A percentile compares a stretch with the other conserved stretches of the same genome.
These are phyloP conservation scores for Salvator merianae DNA, from an alignment of 2,113 vertebrate species.

Conservation along the genomic window DNA sequence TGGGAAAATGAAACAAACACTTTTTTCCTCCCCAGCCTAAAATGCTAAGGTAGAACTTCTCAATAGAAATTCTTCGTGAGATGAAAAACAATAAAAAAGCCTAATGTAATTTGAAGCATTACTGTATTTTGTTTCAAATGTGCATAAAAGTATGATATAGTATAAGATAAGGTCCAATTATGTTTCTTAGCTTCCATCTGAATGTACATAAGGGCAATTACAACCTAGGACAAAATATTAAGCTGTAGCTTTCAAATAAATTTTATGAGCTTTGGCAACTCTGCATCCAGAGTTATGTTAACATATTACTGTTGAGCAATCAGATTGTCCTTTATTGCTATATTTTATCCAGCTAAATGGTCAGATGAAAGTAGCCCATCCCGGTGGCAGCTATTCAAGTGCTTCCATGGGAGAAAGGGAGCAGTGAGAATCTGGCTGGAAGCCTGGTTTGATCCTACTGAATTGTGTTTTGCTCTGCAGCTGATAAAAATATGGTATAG, in stretches of 20 bases:
- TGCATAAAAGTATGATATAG: neutral
- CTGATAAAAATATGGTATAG: no score
- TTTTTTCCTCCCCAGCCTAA: fast-evolving
- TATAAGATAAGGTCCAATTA: neutral
- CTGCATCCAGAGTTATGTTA: neutral
- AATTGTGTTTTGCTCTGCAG: no score
- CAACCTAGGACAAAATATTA: neutral
- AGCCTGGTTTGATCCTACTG: no score
- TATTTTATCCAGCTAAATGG: neutral
- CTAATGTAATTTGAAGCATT: neutral
- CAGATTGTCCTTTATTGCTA: neutral
- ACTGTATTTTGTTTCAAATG: neutral
- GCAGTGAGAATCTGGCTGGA: no score
- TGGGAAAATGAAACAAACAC: conserved; percentile 47
- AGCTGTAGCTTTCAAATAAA: conserved; percentile 10
- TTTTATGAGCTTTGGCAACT: neutral
- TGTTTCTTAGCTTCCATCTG: neutral
- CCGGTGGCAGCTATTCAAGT: no score
- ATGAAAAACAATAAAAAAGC: no score
- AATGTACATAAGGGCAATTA: conserved; percentile 26
- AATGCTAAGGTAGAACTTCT: fast-evolving
- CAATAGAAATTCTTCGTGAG: fast-evolving
- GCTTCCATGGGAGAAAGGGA: no score
- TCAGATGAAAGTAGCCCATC: no score
- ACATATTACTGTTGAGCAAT: neutral